A percentile compares a stretch with the other conserved stretches of the same genome.
Conservation (phyloP, 2,797 vertebrate species). For the Fringilla coelebs region DNA sequence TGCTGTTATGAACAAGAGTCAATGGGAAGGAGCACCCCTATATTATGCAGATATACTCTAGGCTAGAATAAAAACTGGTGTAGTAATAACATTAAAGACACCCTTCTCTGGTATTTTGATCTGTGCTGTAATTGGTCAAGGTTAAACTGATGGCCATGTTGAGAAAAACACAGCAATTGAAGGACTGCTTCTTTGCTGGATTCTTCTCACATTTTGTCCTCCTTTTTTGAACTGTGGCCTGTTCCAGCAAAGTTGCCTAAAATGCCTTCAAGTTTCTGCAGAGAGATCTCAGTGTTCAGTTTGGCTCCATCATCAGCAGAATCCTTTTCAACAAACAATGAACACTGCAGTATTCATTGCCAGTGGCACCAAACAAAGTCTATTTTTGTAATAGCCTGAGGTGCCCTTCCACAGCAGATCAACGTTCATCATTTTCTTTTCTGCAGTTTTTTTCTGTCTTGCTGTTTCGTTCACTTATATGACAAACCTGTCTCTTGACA, state of each 20-base stretch:
- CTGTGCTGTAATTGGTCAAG: neutral
- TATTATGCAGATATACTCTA: neutral
- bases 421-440: constrained; percentile 41
- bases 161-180: neutral
- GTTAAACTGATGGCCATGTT: neutral
- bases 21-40: neutral
- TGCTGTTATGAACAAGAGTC: neutral
- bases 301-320: constrained; percentile 47
- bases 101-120: neutral
- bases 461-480: constrained; percentile 13
- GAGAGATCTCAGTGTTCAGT: neutral
- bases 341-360: constrained; percentile 10
- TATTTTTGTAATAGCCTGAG: constrained; percentile 45
- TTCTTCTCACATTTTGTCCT: neutral
- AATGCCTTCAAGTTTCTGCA: neutral
- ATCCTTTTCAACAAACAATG: constrained; percentile 40
- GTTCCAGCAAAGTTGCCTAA: neutral
- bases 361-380: constrained; percentile 7
- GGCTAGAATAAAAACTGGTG: neutral
- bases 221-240: neutral
- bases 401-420: constrained; percentile 20
- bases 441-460: constrained; percentile 34
- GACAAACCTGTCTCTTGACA: constrained; percentile 11
- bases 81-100: neutral
- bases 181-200: neutral